Evolutionary conservation across 2,888 invertebrate genomes (phyloP), one percentile per base, ranked within the genome.

Genomic region (Megalurothrips usitatus): DNA sequence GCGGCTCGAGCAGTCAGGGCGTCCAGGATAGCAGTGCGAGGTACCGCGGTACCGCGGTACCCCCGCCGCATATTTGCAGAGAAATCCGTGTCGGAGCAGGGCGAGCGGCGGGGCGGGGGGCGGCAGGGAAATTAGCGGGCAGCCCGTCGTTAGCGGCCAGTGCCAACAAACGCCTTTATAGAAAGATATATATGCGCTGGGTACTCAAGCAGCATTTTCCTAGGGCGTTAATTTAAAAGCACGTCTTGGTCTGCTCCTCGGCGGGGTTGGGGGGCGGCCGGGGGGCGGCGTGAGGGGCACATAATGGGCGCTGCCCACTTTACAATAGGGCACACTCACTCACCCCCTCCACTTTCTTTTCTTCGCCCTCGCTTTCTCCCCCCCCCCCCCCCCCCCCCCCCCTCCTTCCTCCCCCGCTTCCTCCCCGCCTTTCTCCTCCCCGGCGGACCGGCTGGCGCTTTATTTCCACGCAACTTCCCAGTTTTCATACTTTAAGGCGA

Each of bases 401-500:
- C 6, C 34, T 43, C 34, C 6, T 43, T 43, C 34, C 34, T 43
- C 6, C 34, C 34, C 6, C 34, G 34, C 6, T 43, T 6, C 34
- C 6, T 43, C 3, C 34, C 6, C 6, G 3, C 34, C 34, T 6
- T 43, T 43, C 34, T 43, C 34, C 6, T 43, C 6, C 34, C 34
- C 34, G 34, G 34, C 34, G 3, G 34, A n/a, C 34, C 34, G 34
- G 34, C 34, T 43, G 34, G 34, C 6, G 34, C 58, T 58, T 58
- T 19, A 58, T 58, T 58, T 58, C 34, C 34, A 43, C 34, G 34
- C 34, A 43, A 58, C 58, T 58, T 14, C n/a, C 58, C 58, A 75
- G 68, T 75, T 75, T 75, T 75, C 68, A 23, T 75, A 75, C 68
- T 75, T 75, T 23, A 75, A 23, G 4, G 68, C 9, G 68, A 52